A percentile compares a stretch with the other conserved stretches of the same genome.
These are phyloP conservation scores for Cantharis rufa DNA, from an alignment of 2,888 invertebrate species.

Conservation along the genomic window DNA sequence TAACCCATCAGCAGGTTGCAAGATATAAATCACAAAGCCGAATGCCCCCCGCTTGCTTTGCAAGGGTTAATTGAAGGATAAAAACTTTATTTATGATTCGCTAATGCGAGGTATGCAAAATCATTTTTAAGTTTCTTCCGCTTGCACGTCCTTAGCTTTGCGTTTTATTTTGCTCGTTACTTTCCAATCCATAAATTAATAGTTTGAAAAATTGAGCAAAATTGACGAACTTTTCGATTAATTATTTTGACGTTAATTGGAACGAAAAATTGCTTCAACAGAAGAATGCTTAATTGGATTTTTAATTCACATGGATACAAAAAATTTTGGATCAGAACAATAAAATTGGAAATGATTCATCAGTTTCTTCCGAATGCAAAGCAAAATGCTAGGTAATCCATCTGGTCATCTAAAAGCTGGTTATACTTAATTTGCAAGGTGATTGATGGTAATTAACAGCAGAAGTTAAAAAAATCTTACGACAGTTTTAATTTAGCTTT, in stretches of 20 bases:
- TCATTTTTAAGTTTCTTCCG: background rate
- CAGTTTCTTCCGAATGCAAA: background rate
- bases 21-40: background rate
- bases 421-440: background rate
- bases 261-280: background rate
- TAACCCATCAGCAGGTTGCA: background rate
- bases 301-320: background rate
- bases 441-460: background rate
- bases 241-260: background rate
- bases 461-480: background rate
- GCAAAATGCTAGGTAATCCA: background rate
- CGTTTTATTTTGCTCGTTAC: background rate
- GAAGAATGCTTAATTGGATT: background rate
- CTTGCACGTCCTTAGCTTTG: background rate
- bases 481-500: background rate
- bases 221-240: background rate
- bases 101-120: background rate
- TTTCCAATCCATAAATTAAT: background rate
- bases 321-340: background rate
- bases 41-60: background rate
- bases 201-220: background rate
- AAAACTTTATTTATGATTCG: conserved; percentile 21
- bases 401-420: background rate
- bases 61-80: conserved; percentile 23
- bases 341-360: background rate